These are phyloP conservation scores for Gymnoscopelus microlampas DNA, from an alignment of 2,797 vertebrate species.

Conservation along the genomic window DNA sequence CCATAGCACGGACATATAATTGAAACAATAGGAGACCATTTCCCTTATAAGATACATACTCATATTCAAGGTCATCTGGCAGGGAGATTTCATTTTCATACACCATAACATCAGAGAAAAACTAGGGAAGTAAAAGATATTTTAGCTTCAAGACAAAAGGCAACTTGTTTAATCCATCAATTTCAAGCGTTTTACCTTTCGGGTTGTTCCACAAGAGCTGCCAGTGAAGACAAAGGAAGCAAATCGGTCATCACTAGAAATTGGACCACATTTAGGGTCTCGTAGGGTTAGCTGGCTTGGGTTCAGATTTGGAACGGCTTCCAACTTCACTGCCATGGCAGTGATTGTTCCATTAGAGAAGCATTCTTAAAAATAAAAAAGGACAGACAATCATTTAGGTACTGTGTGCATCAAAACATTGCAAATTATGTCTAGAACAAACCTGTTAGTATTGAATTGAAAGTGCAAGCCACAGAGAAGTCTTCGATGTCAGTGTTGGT, in stretches of 20 bases:
- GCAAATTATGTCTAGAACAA: slow-evolving; percentile 1
- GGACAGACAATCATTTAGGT: neutral
- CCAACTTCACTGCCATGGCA: slow-evolving; percentile 77
- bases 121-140: slow-evolving; percentile 44
- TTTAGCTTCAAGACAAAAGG: neutral
- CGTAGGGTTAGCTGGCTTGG: slow-evolving; percentile 71
- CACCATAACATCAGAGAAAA: slow-evolving; percentile 66
- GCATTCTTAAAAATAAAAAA: slow-evolving; percentile 73
- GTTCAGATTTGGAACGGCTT: slow-evolving; percentile 67
- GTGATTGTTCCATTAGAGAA: slow-evolving; percentile 82
- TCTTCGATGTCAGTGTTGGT: slow-evolving; percentile 34
- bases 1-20: neutral
- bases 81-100: slow-evolving; percentile 78
- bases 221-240: slow-evolving; percentile 74
- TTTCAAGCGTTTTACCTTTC: slow-evolving; percentile 54
- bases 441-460: slow-evolving; percentile 63
- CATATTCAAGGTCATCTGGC: slow-evolving; percentile 51
- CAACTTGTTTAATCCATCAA: neutral
- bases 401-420: fast-evolving
- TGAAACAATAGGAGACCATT: neutral
- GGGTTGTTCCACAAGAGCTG: slow-evolving; percentile 75
- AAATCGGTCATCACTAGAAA: slow-evolving; percentile 55
- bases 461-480: slow-evolving; percentile 70
- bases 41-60: slow-evolving; percentile 48
- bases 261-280: slow-evolving; percentile 76